Evolutionary conservation across 1,140 invertebrate species (phyloP).

Genomic region (Drosophila lacteicornis): DNA sequence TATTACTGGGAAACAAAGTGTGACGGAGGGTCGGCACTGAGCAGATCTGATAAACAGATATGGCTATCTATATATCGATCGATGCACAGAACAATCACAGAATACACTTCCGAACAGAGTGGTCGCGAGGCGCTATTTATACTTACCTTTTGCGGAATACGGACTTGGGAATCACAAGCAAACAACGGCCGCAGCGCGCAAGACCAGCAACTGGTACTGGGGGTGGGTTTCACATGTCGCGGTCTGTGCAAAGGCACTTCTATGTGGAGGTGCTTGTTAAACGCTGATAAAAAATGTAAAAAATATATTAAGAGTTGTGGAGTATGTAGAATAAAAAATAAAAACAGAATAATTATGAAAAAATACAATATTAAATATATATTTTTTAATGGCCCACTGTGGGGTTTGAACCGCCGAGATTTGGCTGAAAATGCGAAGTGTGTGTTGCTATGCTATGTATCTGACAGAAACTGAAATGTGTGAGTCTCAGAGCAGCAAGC

Average conservation of each 20-base stretch:
- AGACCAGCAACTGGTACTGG: neutral
- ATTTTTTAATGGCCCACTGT: neutral
- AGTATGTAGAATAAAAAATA: neutral
- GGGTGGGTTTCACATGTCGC: slow-evolving; percentile 25
- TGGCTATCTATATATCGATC: slow-evolving; percentile 78
- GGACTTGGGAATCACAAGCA: slow-evolving; percentile 66
- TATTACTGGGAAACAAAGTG: slow-evolving; percentile 84
- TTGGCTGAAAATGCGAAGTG: neutral
- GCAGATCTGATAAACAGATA: slow-evolving; percentile 85
- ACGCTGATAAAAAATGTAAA: accelerated
- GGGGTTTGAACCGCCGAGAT: slow-evolving; percentile 5
- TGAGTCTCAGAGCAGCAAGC: neutral
- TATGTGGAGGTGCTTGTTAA: neutral
- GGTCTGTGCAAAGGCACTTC: no score
- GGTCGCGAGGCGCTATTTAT: slow-evolving; percentile 48
- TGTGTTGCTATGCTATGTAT: neutral
- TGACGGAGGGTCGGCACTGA: slow-evolving; percentile 85
- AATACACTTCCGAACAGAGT: slow-evolving; percentile 73
- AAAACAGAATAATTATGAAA: neutral
- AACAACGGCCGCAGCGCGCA: neutral
- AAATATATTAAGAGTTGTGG: neutral
- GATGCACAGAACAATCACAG: slow-evolving; percentile 85
- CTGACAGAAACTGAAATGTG: neutral
- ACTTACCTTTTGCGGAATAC: slow-evolving; percentile 14
- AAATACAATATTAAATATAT: no score